Evolutionary conservation across 2,888 invertebrate genomes (phyloP).

Genomic region (Mesodorylaimus sp.): DNA sequence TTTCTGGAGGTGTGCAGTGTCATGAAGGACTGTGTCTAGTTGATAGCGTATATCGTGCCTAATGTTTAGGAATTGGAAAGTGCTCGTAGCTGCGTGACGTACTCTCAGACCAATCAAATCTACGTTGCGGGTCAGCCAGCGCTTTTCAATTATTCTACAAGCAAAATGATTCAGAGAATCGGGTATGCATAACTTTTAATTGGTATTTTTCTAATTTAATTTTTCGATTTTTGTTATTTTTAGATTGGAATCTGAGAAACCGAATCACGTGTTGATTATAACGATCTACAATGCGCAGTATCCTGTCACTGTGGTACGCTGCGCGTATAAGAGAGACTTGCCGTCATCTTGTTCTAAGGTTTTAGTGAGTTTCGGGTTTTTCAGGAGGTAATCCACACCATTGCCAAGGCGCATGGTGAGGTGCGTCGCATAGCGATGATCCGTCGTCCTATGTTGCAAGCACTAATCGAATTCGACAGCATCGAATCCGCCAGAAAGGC

Average conservation of each 20-base stretch:
- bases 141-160: constrained; percentile 36
- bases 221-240: constrained; percentile 17
- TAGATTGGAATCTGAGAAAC: constrained; percentile 43
- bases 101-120: constrained; percentile 24
- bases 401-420: constrained; percentile 79
- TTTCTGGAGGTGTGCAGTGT: too few species aligned
- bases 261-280: constrained; percentile 87
- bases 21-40: too few species aligned
- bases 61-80: constrained; percentile 14
- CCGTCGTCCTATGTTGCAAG: constrained; percentile 11
- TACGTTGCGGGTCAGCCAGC: constrained; percentile 33
- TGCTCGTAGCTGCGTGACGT: constrained; percentile 23
- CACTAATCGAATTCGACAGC: constrained; percentile 51
- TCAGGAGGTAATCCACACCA: constrained; percentile 93
- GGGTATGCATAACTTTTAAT: constrained; percentile 4
- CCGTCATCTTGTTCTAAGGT: background rate
- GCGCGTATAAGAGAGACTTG: too few species aligned
- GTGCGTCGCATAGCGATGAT: constrained; percentile 82
- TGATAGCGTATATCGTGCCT: too few species aligned
- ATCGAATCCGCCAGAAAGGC: constrained; percentile 80
- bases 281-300: constrained; percentile 95
- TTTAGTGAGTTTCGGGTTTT: too few species aligned
- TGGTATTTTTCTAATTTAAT: background rate
- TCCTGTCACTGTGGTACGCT: constrained; percentile 91
- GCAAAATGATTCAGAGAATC: constrained; percentile 30